Evolutionary conservation across 2,113 vertebrate species (phyloP).

Genomic region (Phalacrocorax carbo): DNA sequence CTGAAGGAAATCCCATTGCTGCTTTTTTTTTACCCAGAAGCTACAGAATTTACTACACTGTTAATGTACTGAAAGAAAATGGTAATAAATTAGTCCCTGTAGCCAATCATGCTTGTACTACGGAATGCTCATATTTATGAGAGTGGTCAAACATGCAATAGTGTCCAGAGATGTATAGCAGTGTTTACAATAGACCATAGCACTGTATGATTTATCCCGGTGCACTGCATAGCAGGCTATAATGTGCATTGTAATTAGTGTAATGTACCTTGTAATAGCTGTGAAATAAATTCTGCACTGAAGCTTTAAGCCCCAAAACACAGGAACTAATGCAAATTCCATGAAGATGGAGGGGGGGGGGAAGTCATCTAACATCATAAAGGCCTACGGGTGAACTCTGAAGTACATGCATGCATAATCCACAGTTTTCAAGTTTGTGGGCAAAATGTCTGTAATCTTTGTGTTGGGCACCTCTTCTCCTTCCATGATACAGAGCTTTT

Average conservation of each 20-base stretch:
- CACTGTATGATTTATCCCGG: not conserved
- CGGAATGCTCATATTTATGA: not conserved
- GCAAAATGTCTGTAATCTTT: not conserved
- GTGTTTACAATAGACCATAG: not conserved
- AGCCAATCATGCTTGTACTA: not conserved
- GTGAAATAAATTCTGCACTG: constrained; percentile 6
- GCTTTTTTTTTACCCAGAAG: not conserved
- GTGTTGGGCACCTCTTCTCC: not conserved
- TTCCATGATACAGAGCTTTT: not conserved
- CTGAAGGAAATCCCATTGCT: not conserved
- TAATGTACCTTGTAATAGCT: constrained; percentile 23
- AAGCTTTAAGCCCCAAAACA: not conserved
- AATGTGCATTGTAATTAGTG: constrained; percentile 17
- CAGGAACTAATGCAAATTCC: not conserved
- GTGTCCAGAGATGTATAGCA: constrained; percentile 32
- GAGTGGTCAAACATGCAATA: not conserved
- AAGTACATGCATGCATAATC: fast-evolving
- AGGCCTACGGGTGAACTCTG: not conserved
- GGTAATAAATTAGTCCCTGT: constrained; percentile 18
- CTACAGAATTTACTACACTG: not conserved
- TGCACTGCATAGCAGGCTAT: not conserved
- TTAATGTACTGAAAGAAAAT: constrained; percentile 2
- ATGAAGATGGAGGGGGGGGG: not conserved
- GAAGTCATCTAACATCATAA: fast-evolving
- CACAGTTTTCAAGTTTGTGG: not conserved